A percentile compares a stretch with the other conserved stretches of the same genome.
phyloP scores from a whole-genome alignment of 2,797 vertebrate genomes.

The Loris lydekkerianus region DNA sequence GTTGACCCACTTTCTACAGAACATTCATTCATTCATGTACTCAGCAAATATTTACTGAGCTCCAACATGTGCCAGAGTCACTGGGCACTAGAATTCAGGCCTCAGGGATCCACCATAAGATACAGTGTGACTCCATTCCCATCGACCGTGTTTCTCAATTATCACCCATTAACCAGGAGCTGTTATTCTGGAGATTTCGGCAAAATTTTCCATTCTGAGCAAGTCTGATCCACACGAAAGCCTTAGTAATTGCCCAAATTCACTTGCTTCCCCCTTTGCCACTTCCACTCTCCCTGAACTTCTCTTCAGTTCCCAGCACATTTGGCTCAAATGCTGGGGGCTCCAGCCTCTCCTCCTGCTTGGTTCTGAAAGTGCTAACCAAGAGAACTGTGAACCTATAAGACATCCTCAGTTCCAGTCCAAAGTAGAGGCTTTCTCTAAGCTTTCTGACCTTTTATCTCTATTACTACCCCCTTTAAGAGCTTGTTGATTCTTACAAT shows the following conservation, averaged over 20 bases:
- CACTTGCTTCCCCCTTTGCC: background rate
- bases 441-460: background rate
- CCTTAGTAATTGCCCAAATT: background rate
- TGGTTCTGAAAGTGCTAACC: slow-evolving; percentile 11
- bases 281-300: background rate
- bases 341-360: background rate
- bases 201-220: background rate
- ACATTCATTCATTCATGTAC: background rate
- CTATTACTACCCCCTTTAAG: background rate
- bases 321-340: background rate
- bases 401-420: background rate
- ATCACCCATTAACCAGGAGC: background rate
- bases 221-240: background rate
- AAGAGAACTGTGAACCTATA: background rate
- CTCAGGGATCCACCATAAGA: background rate
- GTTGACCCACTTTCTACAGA: background rate
- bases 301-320: background rate
- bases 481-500: slow-evolving; percentile 13
- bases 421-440: slow-evolving; percentile 6
- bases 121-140: background rate
- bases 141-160: background rate
- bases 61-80: background rate
- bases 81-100: background rate
- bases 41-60: slow-evolving; percentile 4
- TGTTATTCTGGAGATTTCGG: slow-evolving; percentile 30